Base-by-base conservation (phyloP, 92 coral and sea anemone species). In the Porites evermanni region DNA sequence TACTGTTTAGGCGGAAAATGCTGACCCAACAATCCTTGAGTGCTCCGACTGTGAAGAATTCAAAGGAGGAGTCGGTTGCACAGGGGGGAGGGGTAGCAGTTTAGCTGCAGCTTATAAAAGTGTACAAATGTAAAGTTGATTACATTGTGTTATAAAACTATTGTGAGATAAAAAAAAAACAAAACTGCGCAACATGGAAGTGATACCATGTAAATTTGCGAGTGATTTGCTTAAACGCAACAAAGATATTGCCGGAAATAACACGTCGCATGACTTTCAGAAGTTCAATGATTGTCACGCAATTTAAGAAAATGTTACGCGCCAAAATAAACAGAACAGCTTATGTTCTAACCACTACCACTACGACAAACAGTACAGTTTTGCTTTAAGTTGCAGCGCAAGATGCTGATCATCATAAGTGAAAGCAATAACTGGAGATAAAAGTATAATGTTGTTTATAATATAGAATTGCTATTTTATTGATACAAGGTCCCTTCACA, bases 1-100 rank as follows among this genome's bases (percentile, higher is more conserved):
- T 91, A 87, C 86, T 95, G 84, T 97, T 94, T 80, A 92, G 89
- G 66, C 94, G 99, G 60, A 95, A 88, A 91, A 70, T 85, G 83
- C 75, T 76, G 88, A 64, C 80, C 32, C 80, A 83, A 72, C 87
- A 83, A 74, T 59, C 72, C 61, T 73, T 44, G 63, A 64, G 64
- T 64, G 60, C 51, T 67, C 61, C 83, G 56, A 58, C 78, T 29
- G 88, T 85, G 47, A 53, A 77, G 68, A 85, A 18, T 20, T 54
- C 76, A 23, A 60, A 8, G 32, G 88, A 84, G n/a, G 88, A 77
- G 23, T 68, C 88, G 14, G 7, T 68, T 68, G n/a, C 59, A 17
- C 75, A 53, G 29, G 24, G 6, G n/a, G 75, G 59, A 18, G 88
- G 88, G 6, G 77, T 53, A 26, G 59, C 76, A 32, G 88, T 85